Evolutionary conservation across 2,797 vertebrate species (phyloP).

Genomic region (Notoglanidium macrostoma): DNA sequence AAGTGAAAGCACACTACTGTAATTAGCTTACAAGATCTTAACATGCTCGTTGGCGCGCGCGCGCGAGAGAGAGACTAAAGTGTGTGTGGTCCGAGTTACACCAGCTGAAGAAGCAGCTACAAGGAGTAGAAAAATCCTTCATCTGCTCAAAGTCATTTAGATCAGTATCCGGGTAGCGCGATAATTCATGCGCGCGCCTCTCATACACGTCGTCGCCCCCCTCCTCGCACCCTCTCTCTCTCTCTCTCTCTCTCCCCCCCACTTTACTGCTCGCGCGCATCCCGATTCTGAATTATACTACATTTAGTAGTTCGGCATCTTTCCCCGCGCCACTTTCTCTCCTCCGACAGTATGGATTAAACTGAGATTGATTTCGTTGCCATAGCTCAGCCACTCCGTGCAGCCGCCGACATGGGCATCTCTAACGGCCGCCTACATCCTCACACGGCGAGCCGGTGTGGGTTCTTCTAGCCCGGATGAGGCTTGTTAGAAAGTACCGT

Average conservation of each 20-base stretch:
- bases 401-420: conserved; percentile 36
- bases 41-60: conserved; percentile 1
- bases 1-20: conserved; percentile 1
- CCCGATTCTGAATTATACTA: neutral
- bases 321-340: neutral
- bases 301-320: neutral
- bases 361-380: neutral
- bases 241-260: neutral
- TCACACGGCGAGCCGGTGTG: conserved; percentile 38
- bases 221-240: neutral
- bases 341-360: conserved; percentile 30
- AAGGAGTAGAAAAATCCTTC: neutral
- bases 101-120: neutral
- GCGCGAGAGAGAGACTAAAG: neutral
- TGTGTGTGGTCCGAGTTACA: neutral
- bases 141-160: conserved; percentile 25
- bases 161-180: conserved; percentile 16
- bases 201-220: neutral
- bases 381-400: neutral
- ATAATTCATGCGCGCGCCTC: conserved; percentile 10
- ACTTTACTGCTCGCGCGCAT: conserved; percentile 15
- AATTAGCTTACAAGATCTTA: conserved; percentile 3
- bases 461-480: conserved; percentile 41
- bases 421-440: conserved; percentile 42
- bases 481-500: conserved; percentile 41